phyloP scores from a whole-genome alignment of 2,797 vertebrate genomes.

The Cuculus canorus region DNA sequence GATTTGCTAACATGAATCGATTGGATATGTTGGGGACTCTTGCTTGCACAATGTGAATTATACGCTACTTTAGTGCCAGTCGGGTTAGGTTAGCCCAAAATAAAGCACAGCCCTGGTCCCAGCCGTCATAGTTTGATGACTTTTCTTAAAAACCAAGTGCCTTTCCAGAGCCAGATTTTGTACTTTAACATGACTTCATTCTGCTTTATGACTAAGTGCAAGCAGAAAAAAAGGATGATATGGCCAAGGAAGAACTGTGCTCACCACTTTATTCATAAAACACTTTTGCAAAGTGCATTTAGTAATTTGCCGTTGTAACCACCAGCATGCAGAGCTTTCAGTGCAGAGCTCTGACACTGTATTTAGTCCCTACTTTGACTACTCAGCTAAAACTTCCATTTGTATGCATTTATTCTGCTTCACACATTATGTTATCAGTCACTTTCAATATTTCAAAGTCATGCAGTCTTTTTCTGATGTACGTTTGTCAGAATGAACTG shows the following conservation, averaged over 20 bases:
- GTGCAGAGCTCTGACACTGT: constrained; percentile 48
- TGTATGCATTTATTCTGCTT: constrained; percentile 81
- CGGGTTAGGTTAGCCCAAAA: background rate
- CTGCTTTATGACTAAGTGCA: constrained; percentile 12
- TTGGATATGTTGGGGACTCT: background rate
- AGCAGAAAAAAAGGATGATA: background rate
- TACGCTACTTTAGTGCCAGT: background rate
- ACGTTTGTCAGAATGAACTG: constrained; percentile 76
- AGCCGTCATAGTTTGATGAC: background rate
- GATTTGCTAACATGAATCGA: background rate
- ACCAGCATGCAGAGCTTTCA: constrained; percentile 52
- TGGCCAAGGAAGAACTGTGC: background rate
- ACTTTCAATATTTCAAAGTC: constrained; percentile 80
- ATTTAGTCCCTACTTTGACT: constrained; percentile 75
- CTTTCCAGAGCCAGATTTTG: constrained; percentile 22
- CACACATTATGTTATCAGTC: constrained; percentile 79
- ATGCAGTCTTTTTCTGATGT: constrained; percentile 75
- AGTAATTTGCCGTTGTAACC: constrained; percentile 69
- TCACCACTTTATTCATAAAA: constrained; percentile 68
- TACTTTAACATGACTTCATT: constrained; percentile 29
- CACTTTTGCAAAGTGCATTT: constrained; percentile 68
- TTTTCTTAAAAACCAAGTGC: background rate
- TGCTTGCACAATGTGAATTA: background rate
- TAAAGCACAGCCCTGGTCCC: background rate
- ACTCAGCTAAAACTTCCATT: constrained; percentile 77